Evolutionary conservation across 1,140 invertebrate genomes (phyloP), one percentile per base, ranked within the genome.

Genomic region (Plectrocnemia conspersa): DNA sequence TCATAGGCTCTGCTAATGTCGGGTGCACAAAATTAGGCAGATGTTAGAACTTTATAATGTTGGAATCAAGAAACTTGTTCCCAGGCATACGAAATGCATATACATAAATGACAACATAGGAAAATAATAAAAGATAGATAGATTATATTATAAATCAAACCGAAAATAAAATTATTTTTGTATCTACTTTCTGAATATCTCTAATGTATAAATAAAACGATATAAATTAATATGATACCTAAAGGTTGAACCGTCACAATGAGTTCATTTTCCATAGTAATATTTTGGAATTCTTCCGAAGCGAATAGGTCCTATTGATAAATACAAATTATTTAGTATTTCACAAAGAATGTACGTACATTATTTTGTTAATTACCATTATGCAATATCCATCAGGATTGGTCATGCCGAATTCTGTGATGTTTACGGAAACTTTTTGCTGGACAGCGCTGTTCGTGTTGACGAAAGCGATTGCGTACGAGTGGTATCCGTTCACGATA

Each of bases 381-480:
- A 62, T 23, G 45, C 19, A 48, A 29, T 62, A 62, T 33, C 53
- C 60, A 48, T 59, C 36, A 1, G 23, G 33, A 47, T 54, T 55
- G 10, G 52, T 40, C 29, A 62, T 24, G 15, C 46, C 56, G 10
- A 56, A 33, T 25, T 49, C 36, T 9, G 23, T 41, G 11, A 53
- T 22, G 16, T 44, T 18, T 19, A 59, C 19, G n/a, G 23, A 38
- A 24, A 59, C 21, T n/a, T 15, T 50, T 19, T 56, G 18, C 7
- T 44, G 11, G n/a, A 22, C 29, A 15, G 27, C 6, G 38, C 16
- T 24, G 40, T 62, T 49, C 56, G 59, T 41, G 32, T 62, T 62
- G 1, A 62, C 52, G 45, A 62, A 62, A 15, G 60, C 60, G 32
- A 56, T n/a, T 3, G 56, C 60, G 29, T 56, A 56, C 2, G 60